Percentiles rank a stretch among this genome's conserved stretches.
These are phyloP conservation scores for Thelaira solivaga DNA, from an alignment of 2,888 invertebrate genomes.

Conservation along the genomic window DNA sequence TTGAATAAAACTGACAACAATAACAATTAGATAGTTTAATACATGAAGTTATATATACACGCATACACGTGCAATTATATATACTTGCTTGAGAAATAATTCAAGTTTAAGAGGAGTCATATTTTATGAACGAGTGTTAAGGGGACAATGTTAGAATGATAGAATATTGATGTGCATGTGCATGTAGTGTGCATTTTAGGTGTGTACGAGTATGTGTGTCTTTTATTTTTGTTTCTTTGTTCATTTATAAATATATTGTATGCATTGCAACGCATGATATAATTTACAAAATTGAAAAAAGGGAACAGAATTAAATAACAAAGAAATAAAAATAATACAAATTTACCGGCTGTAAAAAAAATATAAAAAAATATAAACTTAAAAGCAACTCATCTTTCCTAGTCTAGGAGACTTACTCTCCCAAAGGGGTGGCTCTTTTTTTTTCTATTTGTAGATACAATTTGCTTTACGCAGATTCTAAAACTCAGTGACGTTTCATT, in stretches of 20 bases:
- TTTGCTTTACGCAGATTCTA: no score
- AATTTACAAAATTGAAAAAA: slow-evolving; percentile 31
- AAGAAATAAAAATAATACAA: background rate
- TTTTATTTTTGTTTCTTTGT: slow-evolving; percentile 2
- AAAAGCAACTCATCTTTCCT: no score
- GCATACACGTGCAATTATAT: no score
- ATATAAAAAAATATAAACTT: background rate
- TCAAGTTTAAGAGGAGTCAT: background rate
- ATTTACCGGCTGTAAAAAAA: slow-evolving; percentile 3
- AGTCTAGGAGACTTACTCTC: no score
- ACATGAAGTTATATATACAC: background rate
- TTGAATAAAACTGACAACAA: slow-evolving; percentile 8
- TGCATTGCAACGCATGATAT: slow-evolving; percentile 39
- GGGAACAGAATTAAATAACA: background rate
- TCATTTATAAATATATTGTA: slow-evolving; percentile 6
- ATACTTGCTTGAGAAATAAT: background rate
- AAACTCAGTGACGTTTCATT: no score
- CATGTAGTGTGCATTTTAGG: no score
- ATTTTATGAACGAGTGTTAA: background rate
- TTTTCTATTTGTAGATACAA: no score
- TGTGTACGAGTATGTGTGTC: no score
- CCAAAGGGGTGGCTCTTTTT: no score
- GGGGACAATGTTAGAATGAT: slow-evolving; percentile 1
- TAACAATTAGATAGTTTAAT: background rate
- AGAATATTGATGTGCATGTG: no score